Base-by-base conservation (phyloP, 2,888 invertebrate genomes). In the Amphimallon solstitiale region DNA sequence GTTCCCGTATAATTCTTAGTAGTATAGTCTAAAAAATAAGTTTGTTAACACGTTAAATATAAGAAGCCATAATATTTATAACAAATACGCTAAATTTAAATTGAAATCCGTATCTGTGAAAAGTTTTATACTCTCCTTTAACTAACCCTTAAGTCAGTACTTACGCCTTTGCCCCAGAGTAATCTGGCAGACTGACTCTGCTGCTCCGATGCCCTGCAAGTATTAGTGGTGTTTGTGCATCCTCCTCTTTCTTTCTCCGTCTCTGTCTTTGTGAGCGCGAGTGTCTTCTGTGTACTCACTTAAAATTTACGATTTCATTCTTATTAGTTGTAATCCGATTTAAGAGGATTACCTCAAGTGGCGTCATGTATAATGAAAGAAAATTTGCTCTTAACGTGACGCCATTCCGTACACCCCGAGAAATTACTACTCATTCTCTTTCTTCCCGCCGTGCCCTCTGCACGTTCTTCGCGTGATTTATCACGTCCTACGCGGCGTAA, bases 321-420 rank as follows among this genome's bases (percentile, higher is more conserved):
- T 59, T 59, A 43, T 59, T 59, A 59, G 56, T 59, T 59, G 56
- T 59, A 59, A 59, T 59, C 56, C 56, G 56, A 59, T 59, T 59
- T 59, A 40, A 43, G 43, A 23, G 29, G 56, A 59, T 59, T 59
- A 59, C 34, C 56, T 59, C 43, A 59, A 43, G 29, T 59, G 56
- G 43, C 43, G 23, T 15, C 43, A 29, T 59, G 56, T 59, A 59
- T 59, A 59, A 59, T 59, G 56, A 59, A 59, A 59, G 56, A 59
- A 59, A 59, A 59, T 59, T 59, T 59, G 56, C 56, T 29, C 45
- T 29, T 43, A 59, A 56, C 56, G 43, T 37, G 52, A 35, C 43
- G 56, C 43, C 15, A 43, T 43, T 43, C 56, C 56, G 43, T 59
- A 59, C n/a, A n/a, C 54, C 54, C 29, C 56, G 43, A 14, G 56